Percentiles rank a stretch among this genome's conserved stretches.
phyloP scores from a whole-genome alignment of 2,888 invertebrate genomes.

The Argynnis bischoffii region DNA sequence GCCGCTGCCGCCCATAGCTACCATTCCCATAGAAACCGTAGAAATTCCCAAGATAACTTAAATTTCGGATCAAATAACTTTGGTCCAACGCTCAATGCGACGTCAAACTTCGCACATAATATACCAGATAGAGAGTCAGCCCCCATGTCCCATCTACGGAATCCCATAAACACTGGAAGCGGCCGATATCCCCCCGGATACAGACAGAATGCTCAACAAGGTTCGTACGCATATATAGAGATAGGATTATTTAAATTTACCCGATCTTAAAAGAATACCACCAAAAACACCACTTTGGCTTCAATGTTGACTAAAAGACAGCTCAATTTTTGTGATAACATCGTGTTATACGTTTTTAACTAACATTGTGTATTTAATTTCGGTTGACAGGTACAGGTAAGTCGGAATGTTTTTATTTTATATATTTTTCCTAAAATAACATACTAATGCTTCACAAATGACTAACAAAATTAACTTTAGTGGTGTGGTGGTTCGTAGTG shows the following conservation, averaged over 20 bases:
- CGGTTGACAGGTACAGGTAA: conserved; percentile 54
- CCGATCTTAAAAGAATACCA: conserved; percentile 50
- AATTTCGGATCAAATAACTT: conserved; percentile 69
- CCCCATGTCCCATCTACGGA: conserved; percentile 76
- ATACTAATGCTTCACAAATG: conserved; percentile 63
- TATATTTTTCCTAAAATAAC: conserved; percentile 48
- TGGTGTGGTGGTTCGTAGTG: conserved; percentile 76
- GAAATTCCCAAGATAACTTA: conserved; percentile 75
- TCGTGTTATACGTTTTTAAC: conserved; percentile 43
- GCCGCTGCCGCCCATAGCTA: conserved; percentile 78
- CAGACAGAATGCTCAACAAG: conserved; percentile 77
- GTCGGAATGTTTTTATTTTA: conserved; percentile 54
- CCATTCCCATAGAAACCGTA: conserved; percentile 73
- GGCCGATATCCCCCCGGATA: conserved; percentile 75
- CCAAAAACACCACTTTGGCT: conserved; percentile 74
- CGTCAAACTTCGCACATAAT: conserved; percentile 69
- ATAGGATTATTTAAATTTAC: conserved; percentile 61
- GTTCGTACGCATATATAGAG: conserved; percentile 71
- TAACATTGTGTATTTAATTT: conserved; percentile 50
- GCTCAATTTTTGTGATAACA: conserved; percentile 62
- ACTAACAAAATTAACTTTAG: conserved; percentile 52
- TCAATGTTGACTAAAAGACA: conserved; percentile 72
- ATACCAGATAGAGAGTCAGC: conserved; percentile 72
- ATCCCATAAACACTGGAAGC: conserved; percentile 71
- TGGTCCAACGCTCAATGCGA: conserved; percentile 74